phyloP scores from a whole-genome alignment of 2,113 vertebrate genomes.

The Mustela lutreola region DNA sequence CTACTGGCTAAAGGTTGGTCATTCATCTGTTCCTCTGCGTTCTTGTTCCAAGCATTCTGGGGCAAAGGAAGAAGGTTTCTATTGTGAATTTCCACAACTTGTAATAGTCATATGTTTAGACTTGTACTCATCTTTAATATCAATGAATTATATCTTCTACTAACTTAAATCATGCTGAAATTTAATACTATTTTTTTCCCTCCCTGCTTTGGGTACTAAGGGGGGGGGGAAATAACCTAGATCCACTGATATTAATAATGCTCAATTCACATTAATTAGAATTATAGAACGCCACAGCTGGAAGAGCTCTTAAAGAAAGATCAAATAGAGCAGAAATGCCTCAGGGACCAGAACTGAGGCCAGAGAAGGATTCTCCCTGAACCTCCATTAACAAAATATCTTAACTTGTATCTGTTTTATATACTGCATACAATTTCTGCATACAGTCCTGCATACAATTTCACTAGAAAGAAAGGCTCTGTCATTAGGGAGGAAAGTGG shows the following conservation, averaged over 20 bases:
- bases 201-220: not conserved
- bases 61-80: not conserved
- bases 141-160: not conserved
- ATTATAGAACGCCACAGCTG: conserved; percentile 46
- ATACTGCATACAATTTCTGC: not conserved
- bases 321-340: conserved; percentile 3
- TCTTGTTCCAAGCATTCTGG: not conserved
- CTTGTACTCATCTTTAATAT: not conserved
- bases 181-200: not conserved
- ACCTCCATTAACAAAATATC: conserved; percentile 25
- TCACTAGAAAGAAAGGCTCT: conserved; percentile 55
- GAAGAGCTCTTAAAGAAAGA: conserved; percentile 52
- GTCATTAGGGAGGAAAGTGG: not conserved
- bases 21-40: not conserved
- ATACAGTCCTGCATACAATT: not conserved
- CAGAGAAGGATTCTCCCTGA: not conserved
- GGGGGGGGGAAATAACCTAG: not conserved
- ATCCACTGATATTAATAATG: conserved; percentile 36
- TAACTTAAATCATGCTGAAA: conserved; percentile 8
- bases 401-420: conserved; percentile 49
- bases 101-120: not conserved
- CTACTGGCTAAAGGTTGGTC: not conserved
- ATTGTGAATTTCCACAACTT: not conserved
- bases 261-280: conserved; percentile 49
- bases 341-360: not conserved